Percentiles rank a stretch among this genome's conserved stretches.
These are phyloP conservation scores for Meteorus sp. DNA, from an alignment of 1,140 invertebrate genomes.

Conservation along the genomic window DNA sequence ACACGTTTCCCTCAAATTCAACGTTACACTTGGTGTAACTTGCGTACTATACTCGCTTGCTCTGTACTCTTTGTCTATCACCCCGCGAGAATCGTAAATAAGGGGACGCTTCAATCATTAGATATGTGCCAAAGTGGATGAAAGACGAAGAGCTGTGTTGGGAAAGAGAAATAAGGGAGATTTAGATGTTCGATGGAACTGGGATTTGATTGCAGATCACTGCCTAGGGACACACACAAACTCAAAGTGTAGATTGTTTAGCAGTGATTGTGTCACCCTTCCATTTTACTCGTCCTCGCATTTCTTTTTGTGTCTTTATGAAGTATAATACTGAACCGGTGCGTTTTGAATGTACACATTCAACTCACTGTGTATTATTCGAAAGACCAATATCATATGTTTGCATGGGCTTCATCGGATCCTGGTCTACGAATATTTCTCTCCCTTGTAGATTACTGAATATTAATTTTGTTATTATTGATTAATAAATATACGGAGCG, in stretches of 20 bases:
- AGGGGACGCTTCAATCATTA: slow-evolving; percentile 36
- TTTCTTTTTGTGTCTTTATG: slow-evolving; percentile 15
- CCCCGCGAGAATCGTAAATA: slow-evolving; percentile 46
- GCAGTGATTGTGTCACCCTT: slow-evolving; percentile 6
- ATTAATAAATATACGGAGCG: no score
- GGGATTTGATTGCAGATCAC: slow-evolving; percentile 45
- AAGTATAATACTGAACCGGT: neutral
- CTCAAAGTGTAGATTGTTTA: neutral
- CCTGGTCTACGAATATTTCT: neutral
- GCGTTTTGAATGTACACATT: neutral
- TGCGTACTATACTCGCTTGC: no score
- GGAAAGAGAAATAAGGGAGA: no score
- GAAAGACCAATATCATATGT: neutral
- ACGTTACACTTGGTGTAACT: slow-evolving; percentile 12
- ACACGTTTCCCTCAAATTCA: slow-evolving; percentile 1
- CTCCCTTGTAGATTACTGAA: neutral
- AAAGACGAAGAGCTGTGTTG: no score
- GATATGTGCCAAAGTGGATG: slow-evolving; percentile 26
- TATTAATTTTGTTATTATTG: neutral
- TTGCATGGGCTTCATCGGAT: neutral
- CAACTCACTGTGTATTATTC: neutral
- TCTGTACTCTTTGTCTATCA: slow-evolving; percentile 1
- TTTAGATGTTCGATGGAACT: slow-evolving; percentile 28
- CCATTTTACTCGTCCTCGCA: neutral
- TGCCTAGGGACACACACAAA: slow-evolving; percentile 22